These are phyloP conservation scores for Tanaodytes sp. DNA, from an alignment of 2,888 invertebrate species.

Conservation along the genomic window DNA sequence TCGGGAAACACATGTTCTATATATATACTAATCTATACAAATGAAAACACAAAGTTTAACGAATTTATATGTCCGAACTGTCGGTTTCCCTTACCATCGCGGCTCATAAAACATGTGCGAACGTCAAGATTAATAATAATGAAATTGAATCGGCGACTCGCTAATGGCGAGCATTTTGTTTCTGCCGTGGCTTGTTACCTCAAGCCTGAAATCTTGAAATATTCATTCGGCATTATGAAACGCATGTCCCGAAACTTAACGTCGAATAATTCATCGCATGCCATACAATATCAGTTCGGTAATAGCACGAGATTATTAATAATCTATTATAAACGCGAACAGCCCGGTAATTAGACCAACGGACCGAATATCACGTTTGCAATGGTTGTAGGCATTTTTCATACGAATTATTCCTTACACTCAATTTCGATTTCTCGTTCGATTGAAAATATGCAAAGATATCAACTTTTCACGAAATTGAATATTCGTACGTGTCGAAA, in stretches of 20 bases:
- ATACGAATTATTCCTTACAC: background rate
- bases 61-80: no score
- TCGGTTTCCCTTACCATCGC: no score
- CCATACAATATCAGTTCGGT: conserved; percentile 36
- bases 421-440: conserved; percentile 1
- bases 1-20: no score
- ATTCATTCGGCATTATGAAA: conserved; percentile 46
- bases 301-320: conserved; percentile 45
- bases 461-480: no score
- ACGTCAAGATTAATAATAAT: no score
- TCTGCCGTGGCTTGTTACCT: conserved; percentile 15
- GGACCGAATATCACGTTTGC: no score
- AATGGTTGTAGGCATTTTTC: no score
- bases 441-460: no score
- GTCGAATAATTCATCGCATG: conserved; percentile 34
- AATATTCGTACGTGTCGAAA: no score
- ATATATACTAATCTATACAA: no score
- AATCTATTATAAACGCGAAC: conserved; percentile 38
- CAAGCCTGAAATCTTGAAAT: conserved; percentile 37
- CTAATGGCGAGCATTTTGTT: conserved; percentile 14
- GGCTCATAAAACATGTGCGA: no score
- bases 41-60: no score
- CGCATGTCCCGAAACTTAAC: conserved; percentile 35
- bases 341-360: conserved; percentile 39
- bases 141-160: background rate